A percentile compares a stretch with the other conserved stretches of the same genome.
phyloP scores from a whole-genome alignment of 2,113 vertebrate species.

The Craseonycteris thonglongyai region DNA sequence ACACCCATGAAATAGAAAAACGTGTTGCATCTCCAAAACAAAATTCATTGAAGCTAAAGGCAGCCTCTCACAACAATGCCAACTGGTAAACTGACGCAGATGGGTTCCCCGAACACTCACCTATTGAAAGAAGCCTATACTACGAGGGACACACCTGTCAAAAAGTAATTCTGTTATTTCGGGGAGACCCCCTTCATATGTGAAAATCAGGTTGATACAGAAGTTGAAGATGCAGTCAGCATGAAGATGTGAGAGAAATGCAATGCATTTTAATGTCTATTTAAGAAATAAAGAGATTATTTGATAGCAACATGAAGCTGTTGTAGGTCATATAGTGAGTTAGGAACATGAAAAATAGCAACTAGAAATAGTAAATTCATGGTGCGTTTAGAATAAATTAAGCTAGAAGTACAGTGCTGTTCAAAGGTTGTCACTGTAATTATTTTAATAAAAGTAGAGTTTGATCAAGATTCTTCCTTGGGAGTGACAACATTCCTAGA shows the following conservation, averaged over 20 bases:
- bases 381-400: not conserved
- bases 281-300: not conserved
- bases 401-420: not conserved
- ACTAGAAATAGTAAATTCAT: not conserved
- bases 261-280: not conserved
- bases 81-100: too few species aligned
- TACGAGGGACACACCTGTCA: too few species aligned
- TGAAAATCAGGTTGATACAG: not conserved
- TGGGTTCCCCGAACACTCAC: too few species aligned
- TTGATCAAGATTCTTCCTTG: not conserved
- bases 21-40: too few species aligned
- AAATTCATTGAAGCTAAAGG: too few species aligned
- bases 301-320: not conserved
- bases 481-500: not conserved
- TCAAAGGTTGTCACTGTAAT: not conserved
- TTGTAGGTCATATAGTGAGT: not conserved
- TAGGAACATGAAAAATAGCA: not conserved
- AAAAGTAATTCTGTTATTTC: too few species aligned
- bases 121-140: too few species aligned
- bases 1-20: too few species aligned
- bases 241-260: not conserved
- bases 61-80: too few species aligned
- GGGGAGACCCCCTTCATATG: too few species aligned
- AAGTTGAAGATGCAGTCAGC: not conserved
- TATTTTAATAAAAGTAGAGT: not conserved